A percentile compares a stretch with the other conserved stretches of the same genome.
phyloP scores from a whole-genome alignment of 1,140 invertebrate genomes.

The Drosophila littoralis region DNA sequence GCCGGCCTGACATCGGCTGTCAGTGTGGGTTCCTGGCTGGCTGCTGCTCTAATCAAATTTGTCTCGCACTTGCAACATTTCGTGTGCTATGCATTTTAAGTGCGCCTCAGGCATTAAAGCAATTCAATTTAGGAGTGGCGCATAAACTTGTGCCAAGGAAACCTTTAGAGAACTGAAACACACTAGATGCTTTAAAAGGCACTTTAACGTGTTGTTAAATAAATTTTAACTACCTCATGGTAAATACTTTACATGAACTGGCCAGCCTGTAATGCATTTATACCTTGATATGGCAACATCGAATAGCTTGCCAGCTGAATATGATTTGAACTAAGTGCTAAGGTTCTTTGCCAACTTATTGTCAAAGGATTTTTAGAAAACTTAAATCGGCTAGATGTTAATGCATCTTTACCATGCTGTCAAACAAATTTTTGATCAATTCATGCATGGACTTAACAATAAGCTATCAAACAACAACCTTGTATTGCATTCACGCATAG shows the following conservation, averaged over 20 bases:
- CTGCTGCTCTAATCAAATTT: slow-evolving; percentile 21
- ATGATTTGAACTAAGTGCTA: too few relatives aligned
- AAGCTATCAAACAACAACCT: too few relatives aligned
- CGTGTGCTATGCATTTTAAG: slow-evolving; percentile 1
- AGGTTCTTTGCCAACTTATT: too few relatives aligned
- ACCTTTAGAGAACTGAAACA: neutral
- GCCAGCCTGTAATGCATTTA: too few relatives aligned
- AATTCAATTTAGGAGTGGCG: slow-evolving; percentile 6
- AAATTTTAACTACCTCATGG: neutral
- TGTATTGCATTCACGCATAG: too few relatives aligned
- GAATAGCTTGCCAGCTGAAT: too few relatives aligned
- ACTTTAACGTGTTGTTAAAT: neutral
- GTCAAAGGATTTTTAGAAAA: too few relatives aligned
- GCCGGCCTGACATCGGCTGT: neutral
- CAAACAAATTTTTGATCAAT: too few relatives aligned
- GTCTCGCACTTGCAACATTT: slow-evolving; percentile 7
- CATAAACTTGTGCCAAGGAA: neutral
- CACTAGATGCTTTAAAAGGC: neutral
- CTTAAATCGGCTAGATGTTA: too few relatives aligned
- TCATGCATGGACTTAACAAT: too few relatives aligned
- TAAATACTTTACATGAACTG: neutral
- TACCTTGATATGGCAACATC: neutral
- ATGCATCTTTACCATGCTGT: too few relatives aligned
- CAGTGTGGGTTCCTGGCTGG: slow-evolving; percentile 10
- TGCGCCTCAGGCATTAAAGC: slow-evolving; percentile 4